Percentiles rank a stretch among this genome's conserved stretches.
phyloP scores from a whole-genome alignment of 37 sponge, comb jelly and placozoan species.

The Chondrosia reniformis region DNA sequence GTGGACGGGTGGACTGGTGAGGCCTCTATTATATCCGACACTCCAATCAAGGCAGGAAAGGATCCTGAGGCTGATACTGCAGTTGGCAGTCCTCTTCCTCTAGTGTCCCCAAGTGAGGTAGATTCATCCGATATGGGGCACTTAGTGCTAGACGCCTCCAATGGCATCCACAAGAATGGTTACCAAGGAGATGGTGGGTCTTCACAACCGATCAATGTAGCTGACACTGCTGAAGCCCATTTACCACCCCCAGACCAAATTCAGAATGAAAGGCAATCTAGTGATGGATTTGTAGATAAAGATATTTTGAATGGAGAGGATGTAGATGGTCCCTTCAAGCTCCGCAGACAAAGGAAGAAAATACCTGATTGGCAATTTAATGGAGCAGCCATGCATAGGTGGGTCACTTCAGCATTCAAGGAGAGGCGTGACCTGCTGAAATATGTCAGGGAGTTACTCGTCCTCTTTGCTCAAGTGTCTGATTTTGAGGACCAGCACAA shows the following conservation, averaged over 20 bases:
- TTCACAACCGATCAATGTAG: not conserved
- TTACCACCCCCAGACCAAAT: too few species aligned
- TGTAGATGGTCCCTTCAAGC: not conserved
- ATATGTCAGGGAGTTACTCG: not conserved
- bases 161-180: too few species aligned
- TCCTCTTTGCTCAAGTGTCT: not conserved
- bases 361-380: not conserved
- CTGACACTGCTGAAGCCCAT: not conserved
- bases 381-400: not conserved
- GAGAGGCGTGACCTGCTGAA: not conserved
- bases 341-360: not conserved
- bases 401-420: not conserved
- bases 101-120: too few species aligned
- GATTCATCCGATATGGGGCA: too few species aligned
- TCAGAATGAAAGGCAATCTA: not conserved
- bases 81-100: too few species aligned
- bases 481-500: not conserved
- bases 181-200: not conserved
- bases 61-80: too few species aligned
- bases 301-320: not conserved
- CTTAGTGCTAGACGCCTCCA: too few species aligned
- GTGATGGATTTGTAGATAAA: not conserved
- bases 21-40: too few species aligned
- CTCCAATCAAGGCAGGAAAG: too few species aligned
- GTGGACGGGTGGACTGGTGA: too few species aligned